phyloP scores from a whole-genome alignment of 2,113 vertebrate species.

The Progne subis region DNA sequence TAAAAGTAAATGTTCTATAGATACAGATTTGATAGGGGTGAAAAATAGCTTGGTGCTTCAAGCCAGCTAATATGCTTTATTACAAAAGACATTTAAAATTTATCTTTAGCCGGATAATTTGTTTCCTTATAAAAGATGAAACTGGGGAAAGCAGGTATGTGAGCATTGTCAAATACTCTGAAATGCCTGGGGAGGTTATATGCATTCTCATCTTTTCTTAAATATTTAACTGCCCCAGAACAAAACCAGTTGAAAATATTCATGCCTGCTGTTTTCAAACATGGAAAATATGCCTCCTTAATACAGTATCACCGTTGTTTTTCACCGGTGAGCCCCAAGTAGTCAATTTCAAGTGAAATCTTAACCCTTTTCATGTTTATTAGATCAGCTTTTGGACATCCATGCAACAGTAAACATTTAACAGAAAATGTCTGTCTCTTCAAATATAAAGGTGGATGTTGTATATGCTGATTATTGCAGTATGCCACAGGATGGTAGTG shows the following conservation, averaged over 20 bases:
- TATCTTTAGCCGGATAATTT: neutral
- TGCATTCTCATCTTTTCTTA: slow-evolving; percentile 11
- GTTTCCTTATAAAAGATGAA: neutral
- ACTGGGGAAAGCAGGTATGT: neutral
- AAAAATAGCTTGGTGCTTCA: neutral
- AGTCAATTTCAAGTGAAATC: neutral
- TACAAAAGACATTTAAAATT: neutral
- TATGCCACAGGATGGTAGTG: neutral
- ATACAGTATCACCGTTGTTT: neutral
- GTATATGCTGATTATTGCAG: neutral
- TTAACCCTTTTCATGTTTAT: neutral
- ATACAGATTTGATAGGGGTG: neutral
- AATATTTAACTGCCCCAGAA: neutral
- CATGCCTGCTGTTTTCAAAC: neutral
- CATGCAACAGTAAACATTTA: neutral
- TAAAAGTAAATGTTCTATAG: neutral
- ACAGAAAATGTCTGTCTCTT: slow-evolving; percentile 16
- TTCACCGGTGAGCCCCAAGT: neutral
- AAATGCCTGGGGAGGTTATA: neutral
- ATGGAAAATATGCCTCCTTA: neutral
- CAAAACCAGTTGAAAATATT: neutral
- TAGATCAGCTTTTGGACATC: neutral
- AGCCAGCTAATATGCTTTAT: neutral
- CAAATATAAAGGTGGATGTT: neutral
- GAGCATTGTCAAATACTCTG: neutral